Conservation (phyloP, 2,797 vertebrate species). For the Gymnoscopelus braueri region DNA sequence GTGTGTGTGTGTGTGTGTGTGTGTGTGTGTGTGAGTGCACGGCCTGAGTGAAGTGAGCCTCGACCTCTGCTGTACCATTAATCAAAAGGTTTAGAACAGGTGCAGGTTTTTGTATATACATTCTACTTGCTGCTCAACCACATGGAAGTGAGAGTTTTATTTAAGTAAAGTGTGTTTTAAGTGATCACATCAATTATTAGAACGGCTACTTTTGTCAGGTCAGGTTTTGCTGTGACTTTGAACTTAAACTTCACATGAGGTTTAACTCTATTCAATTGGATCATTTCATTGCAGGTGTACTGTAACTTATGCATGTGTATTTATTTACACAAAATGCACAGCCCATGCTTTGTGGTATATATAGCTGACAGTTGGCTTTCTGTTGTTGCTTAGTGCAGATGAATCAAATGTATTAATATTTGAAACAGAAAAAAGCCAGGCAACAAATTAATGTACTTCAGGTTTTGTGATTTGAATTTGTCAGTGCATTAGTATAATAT, state of each 20-base stretch:
- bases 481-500: conserved; percentile 5
- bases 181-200: conserved; percentile 8
- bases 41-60: conserved; percentile 48
- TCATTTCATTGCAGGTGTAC: conserved; percentile 5
- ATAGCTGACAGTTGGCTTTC: background rate
- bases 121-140: conserved; percentile 7
- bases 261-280: background rate
- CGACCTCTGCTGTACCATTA: conserved; percentile 43
- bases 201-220: background rate
- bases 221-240: background rate
- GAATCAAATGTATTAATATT: background rate
- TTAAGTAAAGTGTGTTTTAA: conserved; percentile 3
- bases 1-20: conserved; percentile 5
- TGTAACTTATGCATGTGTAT: background rate
- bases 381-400: background rate
- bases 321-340: conserved; percentile 3
- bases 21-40: background rate
- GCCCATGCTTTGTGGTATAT: background rate
- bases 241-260: background rate
- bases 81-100: conserved; percentile 52
- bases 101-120: conserved; percentile 40
- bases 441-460: conserved; percentile 19
- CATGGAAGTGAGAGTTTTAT: background rate
- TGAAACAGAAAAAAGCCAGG: background rate
- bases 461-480: conserved; percentile 11